Base-by-base conservation (phyloP, 2,113 vertebrate species). In the Pardalotus punctatus region DNA sequence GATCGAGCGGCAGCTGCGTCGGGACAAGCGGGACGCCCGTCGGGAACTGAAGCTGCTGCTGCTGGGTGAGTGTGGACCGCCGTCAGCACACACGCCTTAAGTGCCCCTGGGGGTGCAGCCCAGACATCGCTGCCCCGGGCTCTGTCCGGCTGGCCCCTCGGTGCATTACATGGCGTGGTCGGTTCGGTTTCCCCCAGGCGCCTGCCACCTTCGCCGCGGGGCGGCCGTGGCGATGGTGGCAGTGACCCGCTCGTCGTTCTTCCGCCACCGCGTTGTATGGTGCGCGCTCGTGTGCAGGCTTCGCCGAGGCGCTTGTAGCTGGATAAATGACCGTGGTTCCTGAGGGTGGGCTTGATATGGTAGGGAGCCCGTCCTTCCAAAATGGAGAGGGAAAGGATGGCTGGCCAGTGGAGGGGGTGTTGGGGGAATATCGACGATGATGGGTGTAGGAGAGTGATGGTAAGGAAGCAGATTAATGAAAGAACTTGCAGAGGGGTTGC, bases 1-100 rank as follows among this genome's bases (percentile, higher is more conserved):
- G 97, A 98, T 98, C 91, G 98, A 98, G 95, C 96, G 98, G 97
- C 98, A 98, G 97, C 98, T 98, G 70, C 98, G 98, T 86, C 97
- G 98, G 95, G 98, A 98, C 97, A 98, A 98, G 96, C 93, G 98
- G 88, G 98, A 98, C 96, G 97, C 98, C 60, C 98, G 98, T 79
- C 96, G 98, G 91, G 98, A 98, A 82, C 98, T 98, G 88, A 98
- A 98, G 95, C 98, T 98, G 71, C 97, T 98, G 90, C 94, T 98
- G 64, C 96, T 88, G 60, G 86, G 86, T 81, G 67, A 88, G 86
- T 88, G 67, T n/a, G 45, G 25, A 48, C 47, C 15, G n/a, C 31
- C 17, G 36, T 47, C 57, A 65, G 45, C 48, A 67, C 42, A 79
- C 38, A 56, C n/a, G 24, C 56, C 23, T 86, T 42, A 66, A 86